Evolutionary conservation across 2,113 vertebrate genomes (phyloP).

Genomic region (Cyprinus carpio): DNA sequence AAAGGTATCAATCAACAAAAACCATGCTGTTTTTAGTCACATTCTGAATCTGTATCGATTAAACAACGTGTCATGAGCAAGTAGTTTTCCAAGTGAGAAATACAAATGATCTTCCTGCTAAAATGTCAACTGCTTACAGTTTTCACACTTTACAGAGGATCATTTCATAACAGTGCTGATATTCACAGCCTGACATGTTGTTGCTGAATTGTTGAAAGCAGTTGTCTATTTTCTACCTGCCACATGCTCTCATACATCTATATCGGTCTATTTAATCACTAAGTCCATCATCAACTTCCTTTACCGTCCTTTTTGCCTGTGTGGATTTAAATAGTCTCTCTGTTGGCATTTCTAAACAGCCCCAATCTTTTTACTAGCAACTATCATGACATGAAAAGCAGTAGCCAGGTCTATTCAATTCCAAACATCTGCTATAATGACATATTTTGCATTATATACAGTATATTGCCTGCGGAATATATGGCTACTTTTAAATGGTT

Average conservation of each 20-base stretch:
- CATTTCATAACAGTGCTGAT: background rate
- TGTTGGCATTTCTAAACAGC: conserved; percentile 11
- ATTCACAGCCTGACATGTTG: background rate
- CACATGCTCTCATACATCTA: conserved; percentile 4
- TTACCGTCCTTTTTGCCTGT: background rate
- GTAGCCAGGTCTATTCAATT: background rate
- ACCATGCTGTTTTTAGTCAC: background rate
- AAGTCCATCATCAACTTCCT: conserved; percentile 11
- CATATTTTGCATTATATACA: background rate
- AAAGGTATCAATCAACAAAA: no score
- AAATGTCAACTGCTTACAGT: background rate
- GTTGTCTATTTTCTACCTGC: conserved; percentile 12
- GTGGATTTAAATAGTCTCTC: background rate
- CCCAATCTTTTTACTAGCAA: background rate
- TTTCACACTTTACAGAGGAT: background rate
- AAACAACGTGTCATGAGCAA: background rate
- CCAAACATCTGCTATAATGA: background rate
- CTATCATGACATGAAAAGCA: background rate
- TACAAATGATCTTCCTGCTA: background rate
- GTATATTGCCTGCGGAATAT: background rate
- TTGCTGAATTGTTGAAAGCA: conserved; percentile 23
- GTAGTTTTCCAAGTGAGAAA: background rate
- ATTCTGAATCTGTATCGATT: background rate
- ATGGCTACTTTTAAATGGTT: background rate
- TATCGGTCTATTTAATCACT: conserved; percentile 16